Evolutionary conservation across 2,113 vertebrate species (phyloP).

Genomic region (Psammodynastes pulverulentus): DNA sequence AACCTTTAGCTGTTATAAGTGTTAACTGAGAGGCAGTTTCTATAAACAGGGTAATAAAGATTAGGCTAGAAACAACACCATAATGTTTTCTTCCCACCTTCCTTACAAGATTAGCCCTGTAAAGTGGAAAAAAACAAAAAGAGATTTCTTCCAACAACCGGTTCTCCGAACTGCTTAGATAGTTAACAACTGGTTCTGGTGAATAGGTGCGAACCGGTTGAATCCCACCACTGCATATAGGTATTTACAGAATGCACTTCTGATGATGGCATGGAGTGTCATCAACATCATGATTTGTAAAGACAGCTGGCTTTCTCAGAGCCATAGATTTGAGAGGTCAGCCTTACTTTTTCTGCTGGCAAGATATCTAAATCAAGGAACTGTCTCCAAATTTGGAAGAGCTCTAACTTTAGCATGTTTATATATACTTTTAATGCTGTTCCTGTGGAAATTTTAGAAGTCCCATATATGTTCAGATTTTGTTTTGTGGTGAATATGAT

Average conservation of each 20-base stretch:
- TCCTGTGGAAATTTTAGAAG: not conserved
- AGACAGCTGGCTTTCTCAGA: not conserved
- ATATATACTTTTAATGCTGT: not conserved
- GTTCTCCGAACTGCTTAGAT: too few species aligned
- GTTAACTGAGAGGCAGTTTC: too few species aligned
- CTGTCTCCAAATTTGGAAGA: not conserved
- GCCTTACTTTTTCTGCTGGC: not conserved
- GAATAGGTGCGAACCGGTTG: too few species aligned
- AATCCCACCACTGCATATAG: too few species aligned
- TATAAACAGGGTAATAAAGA: too few species aligned
- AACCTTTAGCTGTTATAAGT: too few species aligned
- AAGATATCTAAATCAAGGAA: not conserved
- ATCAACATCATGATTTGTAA: not conserved
- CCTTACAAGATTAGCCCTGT: too few species aligned
- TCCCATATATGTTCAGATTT: not conserved
- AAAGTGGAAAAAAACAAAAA: too few species aligned
- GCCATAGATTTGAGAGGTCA: not conserved
- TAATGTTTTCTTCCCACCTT: too few species aligned
- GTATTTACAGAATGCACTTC: not conserved
- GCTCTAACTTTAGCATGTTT: not conserved
- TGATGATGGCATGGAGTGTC: not conserved
- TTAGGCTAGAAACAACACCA: too few species aligned
- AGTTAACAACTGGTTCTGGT: too few species aligned
- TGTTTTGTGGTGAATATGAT: not conserved
- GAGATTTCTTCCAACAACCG: too few species aligned